phyloP scores from a whole-genome alignment of 35 echinoderm and acorn worm species.

The Nesometra sesokonis region DNA sequence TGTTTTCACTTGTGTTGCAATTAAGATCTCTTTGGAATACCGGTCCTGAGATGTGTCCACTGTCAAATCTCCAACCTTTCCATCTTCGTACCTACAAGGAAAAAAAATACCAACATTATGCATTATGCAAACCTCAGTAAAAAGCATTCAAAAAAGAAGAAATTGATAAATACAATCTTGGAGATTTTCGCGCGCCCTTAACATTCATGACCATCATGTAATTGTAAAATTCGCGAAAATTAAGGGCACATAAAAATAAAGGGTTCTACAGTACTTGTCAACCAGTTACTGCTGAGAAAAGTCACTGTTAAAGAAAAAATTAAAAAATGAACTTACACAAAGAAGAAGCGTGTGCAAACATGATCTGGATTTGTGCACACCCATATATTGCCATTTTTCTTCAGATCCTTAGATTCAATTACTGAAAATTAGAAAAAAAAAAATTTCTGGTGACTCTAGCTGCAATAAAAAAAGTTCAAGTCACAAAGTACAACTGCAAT shows the following conservation, averaged over 20 bases:
- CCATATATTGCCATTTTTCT: conserved; percentile 90
- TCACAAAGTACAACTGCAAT: no score
- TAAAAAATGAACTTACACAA: conserved; percentile 70
- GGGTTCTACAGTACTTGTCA: neutral
- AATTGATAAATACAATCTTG: neutral
- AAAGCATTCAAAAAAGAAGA: neutral
- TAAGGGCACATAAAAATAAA: neutral
- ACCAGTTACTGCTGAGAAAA: no score
- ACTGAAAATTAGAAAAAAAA: conserved; percentile 39
- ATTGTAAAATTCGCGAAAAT: no score
- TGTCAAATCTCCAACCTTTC: conserved; percentile 85
- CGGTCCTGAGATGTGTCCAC: conserved; percentile 83
- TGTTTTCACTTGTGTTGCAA: conserved; percentile 12
- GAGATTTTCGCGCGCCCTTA: neutral
- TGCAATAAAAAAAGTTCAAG: no score
- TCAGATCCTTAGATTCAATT: conserved; percentile 75
- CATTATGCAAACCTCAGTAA: neutral
- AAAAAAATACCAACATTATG: neutral
- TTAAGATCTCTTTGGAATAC: conserved; percentile 60
- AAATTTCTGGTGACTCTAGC: no score
- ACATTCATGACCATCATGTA: neutral
- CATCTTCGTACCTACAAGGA: conserved; percentile 71
- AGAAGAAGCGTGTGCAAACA: conserved; percentile 99
- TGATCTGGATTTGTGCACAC: conserved; percentile 92
- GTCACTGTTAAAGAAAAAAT: neutral